Base-by-base conservation (phyloP, 2,797 vertebrate genomes). In the Potorous gilbertii region DNA sequence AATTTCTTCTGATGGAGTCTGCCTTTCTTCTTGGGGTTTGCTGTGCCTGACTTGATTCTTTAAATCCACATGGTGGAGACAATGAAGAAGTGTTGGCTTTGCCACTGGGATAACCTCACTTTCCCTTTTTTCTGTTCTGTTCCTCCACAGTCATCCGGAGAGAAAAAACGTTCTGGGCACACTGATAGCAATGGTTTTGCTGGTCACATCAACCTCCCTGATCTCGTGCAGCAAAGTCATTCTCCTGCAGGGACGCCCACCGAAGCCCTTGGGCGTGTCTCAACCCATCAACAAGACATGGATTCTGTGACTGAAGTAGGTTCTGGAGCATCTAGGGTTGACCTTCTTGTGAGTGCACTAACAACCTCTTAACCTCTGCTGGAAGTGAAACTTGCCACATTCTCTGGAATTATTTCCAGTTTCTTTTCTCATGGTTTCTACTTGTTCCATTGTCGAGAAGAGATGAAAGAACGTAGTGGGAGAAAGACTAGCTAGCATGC, bases 181-280 rank as follows among this genome's bases (percentile, higher is more conserved):
- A 90, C 98, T 97, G 99, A 99, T 98, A 99, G 99, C 99, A 99
- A 99, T 98, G 99, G 99, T 98, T 99, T 99, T 97, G 99, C 99
- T 16, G 98, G 99, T 98, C 99, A 99, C 98, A 98, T 99, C 99
- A 99, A 99, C 98, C 99, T 99, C 94, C 99, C 99, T 10, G 99
- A 99, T 99, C 98, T 99, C 99, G 99, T 99, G 98, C 99, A 99
- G 98, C 99, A 99, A 98, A 99, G 99, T 98, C 98, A 99, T 98
- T 99, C 99, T 95, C 99, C 99, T 0, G 99, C 99, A 40, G 99
- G 99, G 98, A 99, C 99, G n/a, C 99, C 99, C 4, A 99, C 99
- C 0, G 99, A 99, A 97, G 98, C 99, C 97, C 98, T 99, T 97
- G 99, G 99, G 97, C 99, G 98, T 94, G 98, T 98, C 97, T 99